Evolutionary conservation across 64 coral and sea anemone species (phyloP).

Genomic region (Hydrozoanthus tunicans): DNA sequence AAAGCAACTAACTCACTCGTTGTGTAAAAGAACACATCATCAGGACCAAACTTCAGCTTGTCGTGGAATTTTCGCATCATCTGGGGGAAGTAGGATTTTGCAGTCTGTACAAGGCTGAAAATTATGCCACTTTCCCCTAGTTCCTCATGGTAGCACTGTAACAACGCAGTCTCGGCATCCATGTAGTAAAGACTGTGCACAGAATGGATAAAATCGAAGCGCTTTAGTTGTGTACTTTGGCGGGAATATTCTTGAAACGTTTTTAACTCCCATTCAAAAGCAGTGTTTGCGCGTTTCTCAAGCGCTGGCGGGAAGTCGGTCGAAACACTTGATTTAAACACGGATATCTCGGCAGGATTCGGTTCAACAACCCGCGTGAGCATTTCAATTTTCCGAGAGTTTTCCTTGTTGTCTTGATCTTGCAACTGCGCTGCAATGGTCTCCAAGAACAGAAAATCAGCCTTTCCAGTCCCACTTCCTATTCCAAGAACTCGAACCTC

Average conservation of each 20-base stretch:
- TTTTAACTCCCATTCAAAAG: constrained; percentile 43
- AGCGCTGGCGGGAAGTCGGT: background rate
- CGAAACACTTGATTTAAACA: constrained; percentile 12
- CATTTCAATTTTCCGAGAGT: background rate
- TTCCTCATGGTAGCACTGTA: constrained; percentile 28
- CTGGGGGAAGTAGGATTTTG: constrained; percentile 52
- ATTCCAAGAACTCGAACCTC: constrained; percentile 5
- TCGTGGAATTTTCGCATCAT: constrained; percentile 39
- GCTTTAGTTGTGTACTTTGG: constrained; percentile 1
- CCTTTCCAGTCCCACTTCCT: background rate
- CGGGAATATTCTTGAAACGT: constrained; percentile 32
- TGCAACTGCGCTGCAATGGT: constrained; percentile 24
- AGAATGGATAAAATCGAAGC: constrained; percentile 33
- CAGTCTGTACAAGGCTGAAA: constrained; percentile 18
- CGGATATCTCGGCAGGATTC: background rate
- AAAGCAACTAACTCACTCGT: constrained; percentile 13
- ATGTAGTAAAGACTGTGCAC: constrained; percentile 55
- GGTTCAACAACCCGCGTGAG: constrained; percentile 35
- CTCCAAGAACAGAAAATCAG: constrained; percentile 5
- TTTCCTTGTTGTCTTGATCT: background rate
- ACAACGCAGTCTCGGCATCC: constrained; percentile 54
- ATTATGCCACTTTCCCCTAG: constrained; percentile 41
- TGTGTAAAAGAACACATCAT: constrained; percentile 53
- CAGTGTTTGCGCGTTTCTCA: background rate
- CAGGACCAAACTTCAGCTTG: constrained; percentile 31